These are phyloP conservation scores for Zaprionus vittiger DNA, from an alignment of 1,140 invertebrate genomes.

Conservation along the genomic window DNA sequence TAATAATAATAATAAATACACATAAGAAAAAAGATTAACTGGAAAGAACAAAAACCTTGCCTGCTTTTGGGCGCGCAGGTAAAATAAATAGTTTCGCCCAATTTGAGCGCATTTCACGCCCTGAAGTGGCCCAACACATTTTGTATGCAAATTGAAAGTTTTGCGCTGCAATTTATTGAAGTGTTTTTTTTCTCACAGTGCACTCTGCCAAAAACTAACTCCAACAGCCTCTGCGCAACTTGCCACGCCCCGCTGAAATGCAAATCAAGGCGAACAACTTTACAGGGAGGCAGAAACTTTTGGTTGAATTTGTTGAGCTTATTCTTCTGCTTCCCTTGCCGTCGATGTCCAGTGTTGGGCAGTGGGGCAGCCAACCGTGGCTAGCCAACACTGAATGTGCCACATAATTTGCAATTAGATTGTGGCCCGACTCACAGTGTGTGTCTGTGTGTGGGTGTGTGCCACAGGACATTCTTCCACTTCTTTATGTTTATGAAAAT, in stretches of 20 bases:
- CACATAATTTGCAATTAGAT: slow-evolving; percentile 74
- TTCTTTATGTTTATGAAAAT: slow-evolving; percentile 78
- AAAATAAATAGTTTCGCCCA: slow-evolving; percentile 10
- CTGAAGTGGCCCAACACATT: slow-evolving; percentile 40
- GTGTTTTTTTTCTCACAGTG: slow-evolving; percentile 23
- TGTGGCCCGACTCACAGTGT: slow-evolving; percentile 30
- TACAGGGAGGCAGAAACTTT: slow-evolving; percentile 16
- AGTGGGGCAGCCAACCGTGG: slow-evolving; percentile 1
- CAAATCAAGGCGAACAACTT: slow-evolving; percentile 33
- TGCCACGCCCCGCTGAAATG: neutral
- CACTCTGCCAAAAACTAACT: neutral
- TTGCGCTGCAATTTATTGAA: slow-evolving; percentile 35
- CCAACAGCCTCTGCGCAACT: neutral
- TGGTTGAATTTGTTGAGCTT: neutral
- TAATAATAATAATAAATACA: too few relatives aligned
- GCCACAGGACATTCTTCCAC: slow-evolving; percentile 40
- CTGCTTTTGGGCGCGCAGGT: slow-evolving; percentile 18
- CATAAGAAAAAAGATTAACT: too few relatives aligned
- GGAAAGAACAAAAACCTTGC: neutral
- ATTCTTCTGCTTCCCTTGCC: neutral
- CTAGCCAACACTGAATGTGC: slow-evolving; percentile 44
- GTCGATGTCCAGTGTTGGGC: slow-evolving; percentile 17
- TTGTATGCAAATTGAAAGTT: slow-evolving; percentile 61
- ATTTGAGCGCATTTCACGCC: neutral
- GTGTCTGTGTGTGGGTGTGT: neutral